Percentiles rank a stretch among this genome's conserved stretches.
These are phyloP conservation scores for Nasua narica DNA, from an alignment of 2,797 vertebrate genomes.

Conservation along the genomic window DNA sequence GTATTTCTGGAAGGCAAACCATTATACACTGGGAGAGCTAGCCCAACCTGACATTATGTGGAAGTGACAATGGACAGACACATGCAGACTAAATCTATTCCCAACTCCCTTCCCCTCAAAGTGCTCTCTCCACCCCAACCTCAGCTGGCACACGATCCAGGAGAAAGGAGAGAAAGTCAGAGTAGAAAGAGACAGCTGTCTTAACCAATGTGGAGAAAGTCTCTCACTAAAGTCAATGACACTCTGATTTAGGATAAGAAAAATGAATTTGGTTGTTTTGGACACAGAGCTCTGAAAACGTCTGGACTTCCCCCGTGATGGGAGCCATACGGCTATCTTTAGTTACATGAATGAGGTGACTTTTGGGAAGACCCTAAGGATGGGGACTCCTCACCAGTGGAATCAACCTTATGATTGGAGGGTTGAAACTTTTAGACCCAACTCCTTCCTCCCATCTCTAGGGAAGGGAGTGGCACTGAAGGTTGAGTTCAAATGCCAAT, in stretches of 20 bases:
- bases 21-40: not conserved
- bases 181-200: not conserved
- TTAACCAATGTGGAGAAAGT: too few species aligned
- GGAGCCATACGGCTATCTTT: too few species aligned
- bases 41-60: accelerated
- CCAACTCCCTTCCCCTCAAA: not conserved
- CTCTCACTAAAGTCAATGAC: not conserved
- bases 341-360: not conserved
- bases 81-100: not conserved
- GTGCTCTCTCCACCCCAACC: accelerated
- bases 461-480: not conserved
- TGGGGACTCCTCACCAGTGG: not conserved
- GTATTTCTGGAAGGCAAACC: not conserved
- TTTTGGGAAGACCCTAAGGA: not conserved
- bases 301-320: too few species aligned
- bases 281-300: not conserved
- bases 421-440: not conserved
- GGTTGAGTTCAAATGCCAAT: not conserved
- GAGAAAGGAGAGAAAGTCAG: accelerated
- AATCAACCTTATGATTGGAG: not conserved
- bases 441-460: not conserved
- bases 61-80: not conserved
- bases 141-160: not conserved
- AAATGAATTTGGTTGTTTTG: not conserved
- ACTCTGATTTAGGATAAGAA: not conserved